Conservation (phyloP, 2,888 invertebrate genomes). For the Holacanthella duospinosa region DNA sequence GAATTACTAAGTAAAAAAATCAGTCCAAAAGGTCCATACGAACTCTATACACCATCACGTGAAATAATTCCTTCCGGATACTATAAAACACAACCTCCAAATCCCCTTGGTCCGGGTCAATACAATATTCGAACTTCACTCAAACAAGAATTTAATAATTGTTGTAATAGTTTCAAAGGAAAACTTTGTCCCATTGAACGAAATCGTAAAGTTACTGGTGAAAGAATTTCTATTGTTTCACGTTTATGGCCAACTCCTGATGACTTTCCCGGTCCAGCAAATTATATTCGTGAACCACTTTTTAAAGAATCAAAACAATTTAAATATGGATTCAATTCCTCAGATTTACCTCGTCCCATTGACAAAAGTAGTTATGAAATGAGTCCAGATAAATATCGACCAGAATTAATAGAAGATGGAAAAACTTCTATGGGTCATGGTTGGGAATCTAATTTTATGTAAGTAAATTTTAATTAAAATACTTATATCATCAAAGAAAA, state of each 20-base stretch:
- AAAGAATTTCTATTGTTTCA: not conserved
- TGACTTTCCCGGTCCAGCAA: not conserved
- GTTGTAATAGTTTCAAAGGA: conserved; percentile 3
- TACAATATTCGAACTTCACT: not conserved
- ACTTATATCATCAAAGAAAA: not conserved
- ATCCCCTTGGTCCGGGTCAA: conserved; percentile 3
- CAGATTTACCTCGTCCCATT: not conserved
- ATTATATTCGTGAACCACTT: not conserved
- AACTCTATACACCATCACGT: conserved; percentile 7
- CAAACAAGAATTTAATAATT: not conserved
- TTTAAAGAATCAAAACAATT: not conserved
- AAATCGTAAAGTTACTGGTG: not conserved
- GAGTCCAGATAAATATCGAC: not conserved
- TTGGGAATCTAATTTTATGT: not conserved
- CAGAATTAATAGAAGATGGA: not conserved
- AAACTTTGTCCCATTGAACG: not conserved
- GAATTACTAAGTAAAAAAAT: not conserved
- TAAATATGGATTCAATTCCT: not conserved
- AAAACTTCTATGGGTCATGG: not conserved
- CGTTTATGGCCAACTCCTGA: not conserved
- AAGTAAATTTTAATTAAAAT: not conserved
- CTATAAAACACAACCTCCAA: not conserved
- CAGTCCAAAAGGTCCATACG: conserved; percentile 4
- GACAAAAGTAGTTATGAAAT: not conserved
- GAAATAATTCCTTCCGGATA: conserved; percentile 2